Conservation (phyloP, 1,140 invertebrate genomes). For the Diabrotica virgifera region DNA sequence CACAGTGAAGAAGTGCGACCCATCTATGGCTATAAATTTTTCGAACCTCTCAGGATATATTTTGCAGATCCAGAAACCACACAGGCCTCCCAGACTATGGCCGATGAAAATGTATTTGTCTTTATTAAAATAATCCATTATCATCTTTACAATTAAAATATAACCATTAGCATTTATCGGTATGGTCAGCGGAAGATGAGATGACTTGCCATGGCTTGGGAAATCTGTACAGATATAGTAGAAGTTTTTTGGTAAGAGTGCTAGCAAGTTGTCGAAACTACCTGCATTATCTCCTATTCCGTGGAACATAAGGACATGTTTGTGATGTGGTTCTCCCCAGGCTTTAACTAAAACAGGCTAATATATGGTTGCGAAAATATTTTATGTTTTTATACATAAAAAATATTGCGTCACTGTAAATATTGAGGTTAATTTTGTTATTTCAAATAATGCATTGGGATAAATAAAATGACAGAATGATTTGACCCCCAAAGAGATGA, state of each 20-base stretch:
- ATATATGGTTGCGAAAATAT: too few relatives aligned
- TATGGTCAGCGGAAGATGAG: slow-evolving; percentile 55
- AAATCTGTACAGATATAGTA: slow-evolving; percentile 66
- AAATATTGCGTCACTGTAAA: too few relatives aligned
- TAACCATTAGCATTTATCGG: slow-evolving; percentile 51
- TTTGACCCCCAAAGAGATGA: too few relatives aligned
- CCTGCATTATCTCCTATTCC: slow-evolving; percentile 64
- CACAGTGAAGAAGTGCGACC: slow-evolving; percentile 43
- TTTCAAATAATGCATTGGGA: too few relatives aligned
- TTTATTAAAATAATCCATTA: slow-evolving; percentile 57
- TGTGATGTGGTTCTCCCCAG: slow-evolving; percentile 57
- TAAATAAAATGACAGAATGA: too few relatives aligned
- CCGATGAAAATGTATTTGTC: slow-evolving; percentile 48
- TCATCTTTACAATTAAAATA: slow-evolving; percentile 50
- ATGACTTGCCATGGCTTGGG: slow-evolving; percentile 68
- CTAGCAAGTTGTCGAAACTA: slow-evolving; percentile 62
- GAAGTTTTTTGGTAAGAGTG: slow-evolving; percentile 55
- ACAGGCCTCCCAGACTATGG: slow-evolving; percentile 59
- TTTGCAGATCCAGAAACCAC: slow-evolving; percentile 49
- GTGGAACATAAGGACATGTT: slow-evolving; percentile 60
- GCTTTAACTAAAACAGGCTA: slow-evolving; percentile 54
- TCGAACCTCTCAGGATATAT: slow-evolving; percentile 54
- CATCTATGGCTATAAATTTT: slow-evolving; percentile 56
- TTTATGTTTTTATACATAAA: too few relatives aligned
- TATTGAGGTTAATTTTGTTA: too few relatives aligned